A percentile compares a stretch with the other conserved stretches of the same genome.
These are phyloP conservation scores for Phalacrocorax pelagicus DNA, from an alignment of 2,113 vertebrate species.

Conservation along the genomic window DNA sequence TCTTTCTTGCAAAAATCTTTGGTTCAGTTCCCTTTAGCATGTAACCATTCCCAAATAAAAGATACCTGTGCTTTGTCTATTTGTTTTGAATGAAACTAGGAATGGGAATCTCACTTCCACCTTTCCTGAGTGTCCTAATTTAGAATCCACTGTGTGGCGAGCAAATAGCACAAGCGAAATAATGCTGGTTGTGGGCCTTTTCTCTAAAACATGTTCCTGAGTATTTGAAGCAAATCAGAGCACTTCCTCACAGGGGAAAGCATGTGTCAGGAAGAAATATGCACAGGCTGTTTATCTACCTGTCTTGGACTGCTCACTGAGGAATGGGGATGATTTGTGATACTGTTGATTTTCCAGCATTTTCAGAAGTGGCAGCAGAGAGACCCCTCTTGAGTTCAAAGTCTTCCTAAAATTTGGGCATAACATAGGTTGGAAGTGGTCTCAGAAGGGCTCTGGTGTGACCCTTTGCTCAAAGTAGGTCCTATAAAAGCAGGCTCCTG, in stretches of 20 bases:
- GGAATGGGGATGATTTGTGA: not conserved
- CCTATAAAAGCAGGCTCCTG: not conserved
- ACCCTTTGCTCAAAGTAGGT: not conserved
- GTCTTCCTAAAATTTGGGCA: not conserved
- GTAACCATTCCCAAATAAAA: not conserved
- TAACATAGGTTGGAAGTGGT: not conserved
- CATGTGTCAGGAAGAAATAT: not conserved
- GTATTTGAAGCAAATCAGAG: not conserved
- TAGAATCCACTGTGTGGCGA: not conserved
- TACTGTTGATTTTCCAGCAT: not conserved
- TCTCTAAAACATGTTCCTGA: not conserved
- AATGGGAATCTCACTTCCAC: not conserved
- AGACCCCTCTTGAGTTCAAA: not conserved
- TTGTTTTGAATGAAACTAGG: not conserved
- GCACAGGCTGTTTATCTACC: not conserved
- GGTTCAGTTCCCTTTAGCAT: not conserved
- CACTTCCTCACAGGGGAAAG: not conserved
- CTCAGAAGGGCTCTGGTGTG: not conserved
- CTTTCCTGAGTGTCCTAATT: not conserved
- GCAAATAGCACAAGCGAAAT: not conserved
- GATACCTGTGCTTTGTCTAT: rapidly evolving
- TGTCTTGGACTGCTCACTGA: not conserved
- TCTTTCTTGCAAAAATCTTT: not conserved
- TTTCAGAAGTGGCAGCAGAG: not conserved
- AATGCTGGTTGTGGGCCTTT: not conserved